phyloP scores from a whole-genome alignment of 1,140 invertebrate genomes.

The Coboldia fuscipes region DNA sequence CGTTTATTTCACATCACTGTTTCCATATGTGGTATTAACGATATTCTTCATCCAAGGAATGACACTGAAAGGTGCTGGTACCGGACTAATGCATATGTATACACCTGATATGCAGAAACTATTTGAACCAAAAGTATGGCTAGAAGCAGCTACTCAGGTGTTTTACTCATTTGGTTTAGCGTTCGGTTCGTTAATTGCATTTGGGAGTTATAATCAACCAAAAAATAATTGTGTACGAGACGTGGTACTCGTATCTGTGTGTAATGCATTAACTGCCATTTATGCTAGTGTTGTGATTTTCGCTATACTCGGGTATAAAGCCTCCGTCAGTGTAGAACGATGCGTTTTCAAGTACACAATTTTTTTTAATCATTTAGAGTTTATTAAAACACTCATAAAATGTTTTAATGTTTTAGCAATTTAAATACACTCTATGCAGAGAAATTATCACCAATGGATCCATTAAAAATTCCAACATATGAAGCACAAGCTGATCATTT shows the following conservation, averaged over 20 bases:
- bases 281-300: constrained; percentile 87
- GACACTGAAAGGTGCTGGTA: constrained; percentile 69
- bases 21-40: constrained; percentile 84
- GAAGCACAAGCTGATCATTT: too few relatives aligned
- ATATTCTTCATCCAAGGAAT: constrained; percentile 88
- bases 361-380: too few relatives aligned
- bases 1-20: constrained; percentile 89
- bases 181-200: constrained; percentile 80
- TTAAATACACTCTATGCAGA: too few relatives aligned
- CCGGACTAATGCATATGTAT: constrained; percentile 78
- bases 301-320: constrained; percentile 72
- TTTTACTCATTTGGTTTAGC: constrained; percentile 88
- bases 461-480: too few relatives aligned
- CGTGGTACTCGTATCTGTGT: constrained; percentile 68
- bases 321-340: constrained; percentile 54
- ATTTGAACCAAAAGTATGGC: constrained; percentile 64
- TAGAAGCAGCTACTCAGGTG: constrained; percentile 87
- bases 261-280: constrained; percentile 80
- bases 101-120: constrained; percentile 74
- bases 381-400: too few relatives aligned
- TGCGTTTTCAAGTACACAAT: constrained; percentile 36
- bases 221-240: constrained; percentile 82
- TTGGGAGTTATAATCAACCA: constrained; percentile 74
- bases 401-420: too few relatives aligned
- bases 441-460: too few relatives aligned